Evolutionary conservation across 2,797 vertebrate genomes (phyloP), one percentile per base, ranked within the genome.

Genomic region (Adrianichthys oophorus): DNA sequence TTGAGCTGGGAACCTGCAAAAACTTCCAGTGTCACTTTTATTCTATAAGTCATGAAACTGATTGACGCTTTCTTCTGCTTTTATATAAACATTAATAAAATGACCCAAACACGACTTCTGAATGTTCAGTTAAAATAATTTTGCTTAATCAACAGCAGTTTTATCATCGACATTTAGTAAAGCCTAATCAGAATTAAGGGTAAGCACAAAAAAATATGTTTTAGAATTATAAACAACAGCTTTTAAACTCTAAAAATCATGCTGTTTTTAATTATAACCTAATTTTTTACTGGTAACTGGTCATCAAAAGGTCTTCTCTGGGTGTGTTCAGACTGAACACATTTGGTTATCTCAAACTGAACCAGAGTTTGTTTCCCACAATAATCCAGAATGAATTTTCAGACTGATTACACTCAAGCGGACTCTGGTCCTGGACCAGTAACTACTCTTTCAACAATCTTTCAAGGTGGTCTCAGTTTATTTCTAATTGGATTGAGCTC

Each of bases 41-140:
- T 41, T 40, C 21, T 2, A 4, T 42, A 52, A 42, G 51, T 47
- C 52, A 47, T 69, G 48, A 32, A 48, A 58, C 52, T 44, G 19
- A 51, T 51, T 64, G 15, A 64, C 69, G 37, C 15, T 19, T 29
- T 45, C 13, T 50, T 55, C 49, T 29, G 21, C 60, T 62, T 59
- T 21, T 7, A 21, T 17, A 21, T 41, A 15, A 45, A 23, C 16
- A 24, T 14, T 53, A 0, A 59, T 59, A 57, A 50, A 24, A 19
- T 10, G 15, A 16, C 40, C 14, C 37, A 4, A 64, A 42, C 14
- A 2, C 21, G 45, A 56, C 68, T 69, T 75, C 43, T 75, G 65
- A 70, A 81, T 78, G 62, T 76, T 80, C 64, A 79, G 76, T 51
- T 81, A 74, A 45, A 56, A 53, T 65, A 79, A 85, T 83, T 84